A percentile compares a stretch with the other conserved stretches of the same genome.
These are phyloP conservation scores for Aculops lycopersici DNA, from an alignment of 1,140 invertebrate species.

Conservation along the genomic window DNA sequence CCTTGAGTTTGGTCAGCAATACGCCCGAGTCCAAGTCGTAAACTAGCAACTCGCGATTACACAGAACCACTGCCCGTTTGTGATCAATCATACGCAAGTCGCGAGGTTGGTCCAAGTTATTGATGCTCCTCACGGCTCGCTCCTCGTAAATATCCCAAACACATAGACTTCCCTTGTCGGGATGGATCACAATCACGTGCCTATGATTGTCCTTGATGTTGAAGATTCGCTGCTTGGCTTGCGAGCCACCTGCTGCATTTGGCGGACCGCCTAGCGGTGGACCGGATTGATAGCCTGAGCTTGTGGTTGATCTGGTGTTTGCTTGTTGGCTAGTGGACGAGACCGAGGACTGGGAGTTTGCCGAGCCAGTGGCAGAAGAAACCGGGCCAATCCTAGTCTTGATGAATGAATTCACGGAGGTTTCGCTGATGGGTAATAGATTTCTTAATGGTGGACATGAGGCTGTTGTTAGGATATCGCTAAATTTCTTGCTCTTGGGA, in stretches of 20 bases:
- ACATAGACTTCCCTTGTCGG: slow-evolving; percentile 33
- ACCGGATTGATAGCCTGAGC: no score
- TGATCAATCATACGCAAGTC: slow-evolving; percentile 21
- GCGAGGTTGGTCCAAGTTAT: slow-evolving; percentile 16
- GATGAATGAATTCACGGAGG: not conserved
- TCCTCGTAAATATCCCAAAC: slow-evolving; percentile 26
- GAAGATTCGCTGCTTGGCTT: slow-evolving; percentile 4
- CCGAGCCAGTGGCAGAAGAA: no score
- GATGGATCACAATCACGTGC: slow-evolving; percentile 34
- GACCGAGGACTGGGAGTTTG: no score
- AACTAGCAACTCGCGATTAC: slow-evolving; percentile 37
- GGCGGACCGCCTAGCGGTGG: no score
- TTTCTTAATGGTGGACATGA: not conserved
- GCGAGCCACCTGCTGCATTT: no score
- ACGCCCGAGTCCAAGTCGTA: slow-evolving; percentile 39
- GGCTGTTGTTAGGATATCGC: not conserved
- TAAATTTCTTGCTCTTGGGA: not conserved
- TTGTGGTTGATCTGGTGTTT: no score
- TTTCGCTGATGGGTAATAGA: not conserved
- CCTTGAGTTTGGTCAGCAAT: slow-evolving; percentile 34
- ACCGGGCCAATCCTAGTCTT: no score
- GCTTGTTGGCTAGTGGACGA: no score
- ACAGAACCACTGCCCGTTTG: slow-evolving; percentile 37
- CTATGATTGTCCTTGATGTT: slow-evolving; percentile 18
- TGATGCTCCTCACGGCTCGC: slow-evolving; percentile 29